These are phyloP conservation scores for Baronia brevicornis DNA, from an alignment of 2,888 invertebrate genomes.

Conservation along the genomic window DNA sequence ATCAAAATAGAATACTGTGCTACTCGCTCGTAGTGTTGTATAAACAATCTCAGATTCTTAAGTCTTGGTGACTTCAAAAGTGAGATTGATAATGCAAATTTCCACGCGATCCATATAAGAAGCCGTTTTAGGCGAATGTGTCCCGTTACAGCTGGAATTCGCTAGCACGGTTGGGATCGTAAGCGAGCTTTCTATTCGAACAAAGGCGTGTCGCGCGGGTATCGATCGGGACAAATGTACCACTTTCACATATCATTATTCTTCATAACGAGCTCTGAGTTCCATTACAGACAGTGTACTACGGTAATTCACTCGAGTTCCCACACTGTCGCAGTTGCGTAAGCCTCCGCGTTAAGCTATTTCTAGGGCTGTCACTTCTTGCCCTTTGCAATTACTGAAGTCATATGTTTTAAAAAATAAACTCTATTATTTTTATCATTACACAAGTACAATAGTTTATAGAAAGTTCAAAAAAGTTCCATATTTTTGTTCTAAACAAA, in stretches of 20 bases:
- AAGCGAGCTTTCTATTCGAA: conserved; percentile 20
- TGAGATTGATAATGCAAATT: too few relatives aligned
- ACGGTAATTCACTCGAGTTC: conserved; percentile 10
- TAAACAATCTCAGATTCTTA: too few relatives aligned
- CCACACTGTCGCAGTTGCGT: conserved; percentile 8
- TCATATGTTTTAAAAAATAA: not conserved
- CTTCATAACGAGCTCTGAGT: conserved; percentile 24
- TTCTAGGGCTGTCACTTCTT: too few relatives aligned
- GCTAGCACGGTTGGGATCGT: conserved; percentile 4
- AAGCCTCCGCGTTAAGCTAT: conserved; percentile 8
- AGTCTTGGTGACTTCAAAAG: too few relatives aligned
- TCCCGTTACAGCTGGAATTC: conserved; percentile 1
- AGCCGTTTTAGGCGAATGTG: not conserved
- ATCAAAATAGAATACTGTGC: too few relatives aligned
- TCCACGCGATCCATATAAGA: too few relatives aligned
- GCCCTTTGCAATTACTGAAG: too few relatives aligned
- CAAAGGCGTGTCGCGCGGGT: conserved; percentile 19
- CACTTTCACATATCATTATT: conserved; percentile 40
- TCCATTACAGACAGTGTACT: conserved; percentile 16
- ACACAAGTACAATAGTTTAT: too few relatives aligned
- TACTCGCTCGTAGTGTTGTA: too few relatives aligned
- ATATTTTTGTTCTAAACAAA: too few relatives aligned
- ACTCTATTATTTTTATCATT: too few relatives aligned
- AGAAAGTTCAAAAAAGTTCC: too few relatives aligned
- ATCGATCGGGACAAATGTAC: conserved; percentile 19